phyloP scores from a whole-genome alignment of 2,113 vertebrate genomes.

The Pangasianodon hypophthalmus region DNA sequence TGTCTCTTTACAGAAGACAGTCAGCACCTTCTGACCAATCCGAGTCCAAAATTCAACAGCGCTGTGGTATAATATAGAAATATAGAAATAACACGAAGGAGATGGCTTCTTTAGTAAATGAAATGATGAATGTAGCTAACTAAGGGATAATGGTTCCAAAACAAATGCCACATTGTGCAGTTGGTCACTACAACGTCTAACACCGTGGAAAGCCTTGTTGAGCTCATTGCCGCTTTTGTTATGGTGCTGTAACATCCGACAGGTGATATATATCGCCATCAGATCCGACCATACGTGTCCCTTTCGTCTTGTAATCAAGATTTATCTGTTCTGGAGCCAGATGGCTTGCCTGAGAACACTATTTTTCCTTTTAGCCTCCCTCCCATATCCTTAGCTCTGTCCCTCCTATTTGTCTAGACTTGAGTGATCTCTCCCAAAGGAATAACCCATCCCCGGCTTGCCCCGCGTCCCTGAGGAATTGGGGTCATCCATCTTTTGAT shows the following conservation, averaged over 20 bases:
- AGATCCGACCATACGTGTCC: slow-evolving; percentile 22
- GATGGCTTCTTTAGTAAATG: background rate
- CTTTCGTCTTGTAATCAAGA: slow-evolving; percentile 54
- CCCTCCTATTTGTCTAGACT: slow-evolving; percentile 52
- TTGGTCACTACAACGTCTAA: background rate
- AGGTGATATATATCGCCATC: slow-evolving; percentile 21
- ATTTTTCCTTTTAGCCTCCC: slow-evolving; percentile 3
- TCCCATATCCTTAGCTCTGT: slow-evolving; percentile 26
- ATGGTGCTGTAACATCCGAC: background rate
- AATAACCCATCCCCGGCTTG: slow-evolving; percentile 12
- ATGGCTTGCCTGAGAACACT: slow-evolving; percentile 52
- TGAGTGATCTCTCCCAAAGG: slow-evolving; percentile 48
- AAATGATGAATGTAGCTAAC: background rate
- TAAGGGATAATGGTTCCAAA: background rate
- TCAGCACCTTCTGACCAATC: background rate
- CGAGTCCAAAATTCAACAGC: background rate
- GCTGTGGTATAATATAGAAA: too few relatives aligned
- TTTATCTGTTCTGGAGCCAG: slow-evolving; percentile 54
- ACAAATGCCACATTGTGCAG: background rate
- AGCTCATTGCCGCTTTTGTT: slow-evolving; percentile 4
- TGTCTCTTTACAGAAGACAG: background rate
- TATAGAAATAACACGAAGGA: background rate
- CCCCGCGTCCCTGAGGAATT: slow-evolving; percentile 42
- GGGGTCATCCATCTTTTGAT: slow-evolving; percentile 50
- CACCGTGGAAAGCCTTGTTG: background rate